Conservation (phyloP, 1,140 invertebrate species). For the Heliconius himera region DNA sequence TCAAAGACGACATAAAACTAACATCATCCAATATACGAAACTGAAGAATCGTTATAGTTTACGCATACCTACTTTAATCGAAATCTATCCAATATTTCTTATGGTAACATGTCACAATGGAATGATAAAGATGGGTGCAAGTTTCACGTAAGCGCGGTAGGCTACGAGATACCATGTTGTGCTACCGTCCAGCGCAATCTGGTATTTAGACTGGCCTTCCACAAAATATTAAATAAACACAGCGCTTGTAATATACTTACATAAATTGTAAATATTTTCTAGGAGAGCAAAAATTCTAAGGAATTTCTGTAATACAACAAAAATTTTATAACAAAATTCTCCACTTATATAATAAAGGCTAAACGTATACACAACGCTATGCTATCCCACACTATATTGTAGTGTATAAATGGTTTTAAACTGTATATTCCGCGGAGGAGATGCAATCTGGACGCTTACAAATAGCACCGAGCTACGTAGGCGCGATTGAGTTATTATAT, state of each 20-base stretch:
- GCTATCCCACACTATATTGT: not conserved
- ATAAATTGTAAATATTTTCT: not conserved
- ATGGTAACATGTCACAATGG: conserved; percentile 32
- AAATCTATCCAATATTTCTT: conserved; percentile 28
- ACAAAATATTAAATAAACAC: conserved; percentile 9
- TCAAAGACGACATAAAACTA: not conserved
- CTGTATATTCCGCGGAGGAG: conserved; percentile 44
- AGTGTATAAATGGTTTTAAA: conserved; percentile 21
- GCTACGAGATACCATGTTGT: conserved; percentile 69
- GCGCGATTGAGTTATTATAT: conserved; percentile 79
- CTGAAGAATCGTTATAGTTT: conserved; percentile 23
- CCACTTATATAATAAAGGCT: not conserved
- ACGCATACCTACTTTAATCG: conserved; percentile 22
- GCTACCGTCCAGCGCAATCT: conserved; percentile 56
- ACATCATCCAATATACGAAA: not conserved
- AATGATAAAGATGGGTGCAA: conserved; percentile 44
- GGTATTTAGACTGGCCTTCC: conserved; percentile 17
- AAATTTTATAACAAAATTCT: not conserved
- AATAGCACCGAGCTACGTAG: conserved; percentile 66
- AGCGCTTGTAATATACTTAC: not conserved
- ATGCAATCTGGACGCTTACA: conserved; percentile 76
- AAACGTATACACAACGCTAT: not conserved
- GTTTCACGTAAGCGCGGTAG: conserved; percentile 68
- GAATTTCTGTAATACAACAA: not conserved
- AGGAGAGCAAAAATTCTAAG: not conserved